phyloP scores from a whole-genome alignment of 1,140 invertebrate species.

The Drosophila repletoides region DNA sequence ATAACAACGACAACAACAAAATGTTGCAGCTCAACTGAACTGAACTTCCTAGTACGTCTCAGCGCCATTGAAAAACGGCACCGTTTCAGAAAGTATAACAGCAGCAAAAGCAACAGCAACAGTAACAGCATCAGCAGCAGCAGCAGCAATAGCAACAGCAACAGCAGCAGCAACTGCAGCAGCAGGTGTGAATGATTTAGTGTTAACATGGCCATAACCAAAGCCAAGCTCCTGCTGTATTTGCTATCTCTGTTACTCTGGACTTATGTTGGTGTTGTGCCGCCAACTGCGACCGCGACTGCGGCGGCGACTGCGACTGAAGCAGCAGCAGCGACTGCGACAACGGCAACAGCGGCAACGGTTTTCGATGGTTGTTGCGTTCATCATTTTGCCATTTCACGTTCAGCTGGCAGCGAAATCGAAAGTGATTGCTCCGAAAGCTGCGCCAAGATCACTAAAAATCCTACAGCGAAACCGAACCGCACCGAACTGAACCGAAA shows the following conservation, averaged over 20 bases:
- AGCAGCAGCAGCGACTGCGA: constrained; percentile 3
- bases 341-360: constrained; percentile 59
- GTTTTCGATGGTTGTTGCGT: constrained; percentile 76
- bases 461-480: too few relatives aligned
- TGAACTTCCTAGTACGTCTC: constrained; percentile 61
- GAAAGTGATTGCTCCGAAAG: constrained; percentile 78
- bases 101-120: constrained; percentile 3
- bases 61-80: constrained; percentile 60
- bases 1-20: constrained; percentile 1
- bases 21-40: constrained; percentile 20
- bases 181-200: constrained; percentile 73
- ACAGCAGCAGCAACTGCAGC: constrained; percentile 8
- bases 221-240: constrained; percentile 24
- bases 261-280: constrained; percentile 1
- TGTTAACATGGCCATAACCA: constrained; percentile 70
- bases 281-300: constrained; percentile 6
- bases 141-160: constrained; percentile 11
- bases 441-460: constrained; percentile 43
- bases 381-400: constrained; percentile 82
- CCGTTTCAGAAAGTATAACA: constrained; percentile 37
- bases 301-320: background rate
- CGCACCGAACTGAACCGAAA: constrained; percentile 11
- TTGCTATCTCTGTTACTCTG: constrained; percentile 6
- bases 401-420: constrained; percentile 82
- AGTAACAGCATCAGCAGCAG: constrained; percentile 6